Percentiles rank a stretch among this genome's conserved stretches.
phyloP scores from a whole-genome alignment of 2,113 vertebrate species.

The Nyctereutes procyonoides region DNA sequence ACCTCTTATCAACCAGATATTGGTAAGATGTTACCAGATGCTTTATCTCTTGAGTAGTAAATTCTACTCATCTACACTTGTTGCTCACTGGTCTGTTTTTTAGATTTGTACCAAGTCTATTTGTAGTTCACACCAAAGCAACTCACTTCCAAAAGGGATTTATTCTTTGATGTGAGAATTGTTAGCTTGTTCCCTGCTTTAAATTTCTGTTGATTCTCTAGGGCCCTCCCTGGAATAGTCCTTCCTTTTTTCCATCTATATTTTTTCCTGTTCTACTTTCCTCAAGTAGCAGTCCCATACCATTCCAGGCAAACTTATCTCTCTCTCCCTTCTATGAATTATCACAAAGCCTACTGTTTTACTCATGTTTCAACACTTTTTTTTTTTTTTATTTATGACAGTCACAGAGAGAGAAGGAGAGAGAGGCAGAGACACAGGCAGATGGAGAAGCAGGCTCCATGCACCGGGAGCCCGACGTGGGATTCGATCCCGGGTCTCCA shows the following conservation, averaged over 20 bases:
- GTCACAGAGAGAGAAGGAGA: no score
- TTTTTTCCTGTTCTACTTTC: not conserved
- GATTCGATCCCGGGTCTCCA: no score
- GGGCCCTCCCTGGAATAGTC: not conserved
- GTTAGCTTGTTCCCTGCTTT: not conserved
- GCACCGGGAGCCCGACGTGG: no score
- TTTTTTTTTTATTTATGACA: no score
- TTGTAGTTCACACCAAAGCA: not conserved
- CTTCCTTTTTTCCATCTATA: not conserved
- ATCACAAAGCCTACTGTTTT: constrained; percentile 31
- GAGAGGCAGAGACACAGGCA: no score
- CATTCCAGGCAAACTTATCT: not conserved
- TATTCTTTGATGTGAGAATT: not conserved
- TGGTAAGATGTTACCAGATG: not conserved
- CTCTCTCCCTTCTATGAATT: constrained; percentile 1
- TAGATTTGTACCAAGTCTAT: not conserved
- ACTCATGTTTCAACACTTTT: constrained; percentile 28
- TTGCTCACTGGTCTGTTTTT: not conserved
- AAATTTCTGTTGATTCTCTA: not conserved
- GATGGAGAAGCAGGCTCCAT: no score
- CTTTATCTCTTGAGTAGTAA: not conserved
- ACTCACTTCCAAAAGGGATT: not conserved
- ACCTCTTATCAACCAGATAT: not conserved
- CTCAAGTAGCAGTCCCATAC: not conserved
- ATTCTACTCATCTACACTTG: not conserved